Evolutionary conservation across 2,113 vertebrate species (phyloP).

Genomic region (Dipodomys ordii): DNA sequence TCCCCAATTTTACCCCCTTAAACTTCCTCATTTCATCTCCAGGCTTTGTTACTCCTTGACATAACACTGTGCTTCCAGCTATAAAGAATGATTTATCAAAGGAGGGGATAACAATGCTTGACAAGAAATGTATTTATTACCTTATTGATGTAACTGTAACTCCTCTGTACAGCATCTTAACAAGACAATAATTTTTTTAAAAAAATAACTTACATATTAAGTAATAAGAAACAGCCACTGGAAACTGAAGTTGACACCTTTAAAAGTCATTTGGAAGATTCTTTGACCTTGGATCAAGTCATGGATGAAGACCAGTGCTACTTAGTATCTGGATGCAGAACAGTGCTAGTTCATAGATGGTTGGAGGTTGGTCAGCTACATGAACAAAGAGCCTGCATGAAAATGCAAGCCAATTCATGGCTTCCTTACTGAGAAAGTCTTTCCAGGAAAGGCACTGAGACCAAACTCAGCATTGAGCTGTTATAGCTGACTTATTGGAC

Average conservation of each 20-base stretch:
- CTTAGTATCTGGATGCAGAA: neutral
- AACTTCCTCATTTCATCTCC: neutral
- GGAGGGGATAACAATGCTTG: too few species aligned
- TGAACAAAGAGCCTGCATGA: neutral
- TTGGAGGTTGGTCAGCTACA: neutral
- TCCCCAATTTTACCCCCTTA: neutral
- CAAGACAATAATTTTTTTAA: too few species aligned
- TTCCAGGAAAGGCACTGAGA: neutral
- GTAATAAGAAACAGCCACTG: neutral
- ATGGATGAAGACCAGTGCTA: neutral
- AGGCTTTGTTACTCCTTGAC: neutral
- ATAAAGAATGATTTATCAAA: neutral
- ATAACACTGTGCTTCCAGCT: neutral
- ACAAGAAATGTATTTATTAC: too few species aligned
- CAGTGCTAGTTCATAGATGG: neutral
- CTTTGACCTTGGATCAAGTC: neutral
- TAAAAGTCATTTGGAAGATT: neutral
- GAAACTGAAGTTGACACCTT: neutral
- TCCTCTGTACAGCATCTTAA: too few species aligned
- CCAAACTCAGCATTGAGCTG: neutral
- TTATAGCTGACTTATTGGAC: neutral
- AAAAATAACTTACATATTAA: neutral
- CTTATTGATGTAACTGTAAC: too few species aligned
- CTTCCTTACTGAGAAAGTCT: constrained; percentile 1
- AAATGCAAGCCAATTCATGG: neutral